phyloP scores from a whole-genome alignment of 2,888 invertebrate species.

The Priapulus caudatus region DNA sequence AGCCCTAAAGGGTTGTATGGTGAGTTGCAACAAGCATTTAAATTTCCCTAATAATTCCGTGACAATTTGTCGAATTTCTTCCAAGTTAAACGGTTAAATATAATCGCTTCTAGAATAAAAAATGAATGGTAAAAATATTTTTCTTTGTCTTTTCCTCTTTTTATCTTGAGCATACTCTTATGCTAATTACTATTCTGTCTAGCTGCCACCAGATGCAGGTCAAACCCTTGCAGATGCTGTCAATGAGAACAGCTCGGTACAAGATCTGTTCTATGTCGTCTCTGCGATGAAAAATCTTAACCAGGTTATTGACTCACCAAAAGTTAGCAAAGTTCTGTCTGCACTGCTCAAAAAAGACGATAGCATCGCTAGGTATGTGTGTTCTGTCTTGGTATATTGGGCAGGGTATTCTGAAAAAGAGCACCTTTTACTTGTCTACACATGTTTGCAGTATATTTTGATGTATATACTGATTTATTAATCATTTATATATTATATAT shows the following conservation, averaged over 20 bases:
- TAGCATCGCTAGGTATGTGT: conserved; percentile 52
- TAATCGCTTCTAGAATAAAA: background rate
- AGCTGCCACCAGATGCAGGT: conserved; percentile 31
- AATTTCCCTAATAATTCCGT: too few relatives aligned
- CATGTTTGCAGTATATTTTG: background rate
- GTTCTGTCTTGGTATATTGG: background rate
- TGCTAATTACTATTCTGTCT: conserved; percentile 43
- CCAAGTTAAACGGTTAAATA: background rate
- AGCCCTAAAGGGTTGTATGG: conserved; percentile 39
- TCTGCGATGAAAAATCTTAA: conserved; percentile 56
- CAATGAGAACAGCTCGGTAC: conserved; percentile 51
- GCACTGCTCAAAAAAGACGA: conserved; percentile 73
- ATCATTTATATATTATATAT: conserved; percentile 6
- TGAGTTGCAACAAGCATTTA: conserved; percentile 15
- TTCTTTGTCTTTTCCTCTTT: background rate
- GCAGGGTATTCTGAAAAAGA: background rate
- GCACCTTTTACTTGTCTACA: background rate
- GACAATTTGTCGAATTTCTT: too few relatives aligned
- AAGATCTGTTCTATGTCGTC: conserved; percentile 61
- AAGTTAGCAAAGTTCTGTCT: conserved; percentile 58
- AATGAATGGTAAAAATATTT: background rate
- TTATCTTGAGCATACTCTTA: conserved; percentile 40
- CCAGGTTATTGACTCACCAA: conserved; percentile 51
- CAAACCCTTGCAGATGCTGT: conserved; percentile 48
- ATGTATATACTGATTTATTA: background rate